phyloP scores from a whole-genome alignment of 2,888 invertebrate species.

The Ormyrus pomaceus region DNA sequence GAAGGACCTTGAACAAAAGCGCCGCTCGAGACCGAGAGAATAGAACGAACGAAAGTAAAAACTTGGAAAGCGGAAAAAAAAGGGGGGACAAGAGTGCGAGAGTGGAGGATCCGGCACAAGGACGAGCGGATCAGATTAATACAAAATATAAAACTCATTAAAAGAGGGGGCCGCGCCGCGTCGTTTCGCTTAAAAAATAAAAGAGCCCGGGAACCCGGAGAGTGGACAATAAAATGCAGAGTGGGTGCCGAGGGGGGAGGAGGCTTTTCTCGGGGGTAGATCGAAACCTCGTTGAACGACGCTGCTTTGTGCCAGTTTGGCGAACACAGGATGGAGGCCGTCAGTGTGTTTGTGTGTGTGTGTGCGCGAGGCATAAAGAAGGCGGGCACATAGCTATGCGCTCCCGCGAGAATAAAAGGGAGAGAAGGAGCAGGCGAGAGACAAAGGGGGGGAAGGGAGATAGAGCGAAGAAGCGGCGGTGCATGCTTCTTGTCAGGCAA shows the following conservation, averaged over 20 bases:
- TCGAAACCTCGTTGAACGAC: conserved; percentile 34
- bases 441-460: no score
- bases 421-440: conserved; percentile 9
- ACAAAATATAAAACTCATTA: conserved; percentile 30
- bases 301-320: conserved; percentile 39
- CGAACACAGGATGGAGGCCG: background rate
- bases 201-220: background rate
- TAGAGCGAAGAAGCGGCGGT: background rate
- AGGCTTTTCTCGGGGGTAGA: conserved; percentile 24
- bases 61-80: no score
- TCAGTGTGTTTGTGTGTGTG: background rate
- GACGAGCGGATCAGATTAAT: background rate
- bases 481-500: conserved; percentile 14
- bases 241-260: background rate
- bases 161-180: background rate
- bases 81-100: no score
- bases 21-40: no score
- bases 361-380: background rate
- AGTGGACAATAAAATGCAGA: conserved; percentile 23
- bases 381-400: no score
- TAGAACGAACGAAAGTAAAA: no score
- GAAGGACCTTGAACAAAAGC: no score
- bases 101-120: background rate
- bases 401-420: background rate
- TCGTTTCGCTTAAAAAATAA: background rate